These are phyloP conservation scores for Elaeidobius kamerunicus DNA, from an alignment of 2,888 invertebrate genomes.

Conservation along the genomic window DNA sequence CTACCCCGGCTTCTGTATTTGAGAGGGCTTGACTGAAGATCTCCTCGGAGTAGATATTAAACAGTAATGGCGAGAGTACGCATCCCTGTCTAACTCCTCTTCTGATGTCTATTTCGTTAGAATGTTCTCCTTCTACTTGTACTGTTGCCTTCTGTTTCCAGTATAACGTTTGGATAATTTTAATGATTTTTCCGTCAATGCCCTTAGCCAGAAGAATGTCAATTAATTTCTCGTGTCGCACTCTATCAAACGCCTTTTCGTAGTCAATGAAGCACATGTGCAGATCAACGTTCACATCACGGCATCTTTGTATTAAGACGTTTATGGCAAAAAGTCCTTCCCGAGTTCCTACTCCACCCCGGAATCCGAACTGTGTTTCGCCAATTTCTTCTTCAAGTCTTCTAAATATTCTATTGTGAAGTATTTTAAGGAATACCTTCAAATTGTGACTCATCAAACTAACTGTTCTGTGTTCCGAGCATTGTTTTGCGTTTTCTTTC, in stretches of 20 bases:
- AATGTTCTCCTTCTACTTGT: too few species aligned
- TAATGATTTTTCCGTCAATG: slow-evolving; percentile 11
- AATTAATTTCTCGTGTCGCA: slow-evolving; percentile 16
- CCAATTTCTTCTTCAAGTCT: too few species aligned
- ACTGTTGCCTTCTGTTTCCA: too few species aligned
- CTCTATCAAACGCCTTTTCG: slow-evolving; percentile 9
- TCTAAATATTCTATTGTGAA: slow-evolving; percentile 15
- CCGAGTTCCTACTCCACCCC: slow-evolving; percentile 9
- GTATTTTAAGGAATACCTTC: slow-evolving; percentile 21
- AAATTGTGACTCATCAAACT: slow-evolving; percentile 21
- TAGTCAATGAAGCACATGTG: slow-evolving; percentile 19
- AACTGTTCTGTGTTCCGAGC: slow-evolving; percentile 13
- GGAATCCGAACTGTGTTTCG: slow-evolving; percentile 7
- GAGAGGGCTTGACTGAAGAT: too few species aligned
- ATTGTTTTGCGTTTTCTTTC: slow-evolving; percentile 13
- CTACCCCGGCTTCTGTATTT: too few species aligned
- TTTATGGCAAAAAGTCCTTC: slow-evolving; percentile 22
- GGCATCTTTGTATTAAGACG: slow-evolving; percentile 20
- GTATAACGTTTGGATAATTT: slow-evolving; percentile 12
- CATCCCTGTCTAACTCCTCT: too few species aligned
- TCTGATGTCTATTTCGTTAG: too few species aligned
- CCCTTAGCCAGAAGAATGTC: slow-evolving; percentile 1
- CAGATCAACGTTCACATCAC: slow-evolving; percentile 21
- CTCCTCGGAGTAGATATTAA: too few species aligned
- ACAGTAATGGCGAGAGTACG: too few species aligned